These are phyloP conservation scores for Sturnus vulgaris DNA, from an alignment of 2,113 vertebrate species.

Conservation along the genomic window DNA sequence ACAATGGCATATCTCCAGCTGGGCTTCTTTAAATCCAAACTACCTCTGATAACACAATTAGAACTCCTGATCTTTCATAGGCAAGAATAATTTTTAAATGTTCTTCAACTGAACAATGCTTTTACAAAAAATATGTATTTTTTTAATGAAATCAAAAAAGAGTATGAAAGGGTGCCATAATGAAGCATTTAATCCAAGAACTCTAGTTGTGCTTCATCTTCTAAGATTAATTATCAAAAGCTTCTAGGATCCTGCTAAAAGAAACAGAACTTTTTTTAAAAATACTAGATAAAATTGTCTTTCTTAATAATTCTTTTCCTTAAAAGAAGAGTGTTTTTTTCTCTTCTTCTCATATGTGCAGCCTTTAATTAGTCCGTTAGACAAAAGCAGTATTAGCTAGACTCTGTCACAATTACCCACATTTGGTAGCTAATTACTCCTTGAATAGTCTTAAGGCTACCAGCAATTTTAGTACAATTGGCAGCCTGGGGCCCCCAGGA, in stretches of 20 bases:
- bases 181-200: background rate
- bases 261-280: background rate
- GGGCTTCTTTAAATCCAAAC: background rate
- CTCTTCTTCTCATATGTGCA: background rate
- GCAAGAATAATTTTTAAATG: background rate
- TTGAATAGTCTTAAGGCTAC: slow-evolving; percentile 52
- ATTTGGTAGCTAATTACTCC: slow-evolving; percentile 56
- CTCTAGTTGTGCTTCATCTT: background rate
- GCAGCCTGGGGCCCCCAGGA: slow-evolving; percentile 49
- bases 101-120: background rate
- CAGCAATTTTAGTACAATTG: slow-evolving; percentile 35
- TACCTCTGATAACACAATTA: background rate
- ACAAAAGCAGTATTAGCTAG: slow-evolving; percentile 27
- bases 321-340: background rate
- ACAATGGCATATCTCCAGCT: background rate
- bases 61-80: background rate
- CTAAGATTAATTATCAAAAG: background rate
- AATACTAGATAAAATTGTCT: background rate
- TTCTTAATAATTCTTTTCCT: background rate
- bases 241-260: background rate
- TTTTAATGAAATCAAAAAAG: background rate
- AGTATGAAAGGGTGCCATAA: background rate
- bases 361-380: slow-evolving; percentile 33
- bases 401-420: slow-evolving; percentile 47
- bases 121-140: background rate